Evolutionary conservation across 2,113 vertebrate genomes (phyloP).

Genomic region (Craseonycteris thonglongyai): DNA sequence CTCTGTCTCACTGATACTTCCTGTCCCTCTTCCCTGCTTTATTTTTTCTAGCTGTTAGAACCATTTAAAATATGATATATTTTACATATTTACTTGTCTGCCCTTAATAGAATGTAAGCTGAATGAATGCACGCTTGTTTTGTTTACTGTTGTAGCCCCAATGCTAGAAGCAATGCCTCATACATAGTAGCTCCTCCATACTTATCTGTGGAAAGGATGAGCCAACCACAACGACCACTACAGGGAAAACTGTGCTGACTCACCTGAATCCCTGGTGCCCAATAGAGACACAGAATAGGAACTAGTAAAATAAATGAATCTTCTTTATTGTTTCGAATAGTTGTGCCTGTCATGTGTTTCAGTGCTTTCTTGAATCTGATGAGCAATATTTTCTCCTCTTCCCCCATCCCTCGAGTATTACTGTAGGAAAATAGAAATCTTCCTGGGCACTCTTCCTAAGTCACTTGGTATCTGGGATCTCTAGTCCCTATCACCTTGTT

Average conservation of each 20-base stretch:
- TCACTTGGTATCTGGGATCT: not conserved
- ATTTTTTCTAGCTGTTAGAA: not conserved
- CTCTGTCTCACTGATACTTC: not conserved
- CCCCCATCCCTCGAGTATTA: not conserved
- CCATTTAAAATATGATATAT: not conserved
- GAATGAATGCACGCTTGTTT: not conserved
- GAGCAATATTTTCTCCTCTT: not conserved
- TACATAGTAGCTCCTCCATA: not conserved
- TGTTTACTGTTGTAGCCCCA: not conserved
- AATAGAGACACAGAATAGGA: not conserved
- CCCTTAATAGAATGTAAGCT: not conserved
- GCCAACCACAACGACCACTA: not conserved
- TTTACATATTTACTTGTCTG: not conserved
- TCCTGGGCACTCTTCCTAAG: not conserved
- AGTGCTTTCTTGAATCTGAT: not conserved
- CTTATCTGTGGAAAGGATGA: not conserved
- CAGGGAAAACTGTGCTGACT: not conserved
- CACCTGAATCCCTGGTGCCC: not conserved
- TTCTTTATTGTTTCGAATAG: not conserved
- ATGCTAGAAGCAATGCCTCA: not conserved
- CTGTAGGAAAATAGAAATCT: not conserved
- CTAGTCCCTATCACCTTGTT: not conserved
- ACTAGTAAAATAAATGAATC: not conserved
- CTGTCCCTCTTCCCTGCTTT: not conserved
- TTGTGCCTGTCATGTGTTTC: not conserved